phyloP scores from a whole-genome alignment of 2,888 invertebrate species.

The Scaptodrosophila latifasciaeformis region DNA sequence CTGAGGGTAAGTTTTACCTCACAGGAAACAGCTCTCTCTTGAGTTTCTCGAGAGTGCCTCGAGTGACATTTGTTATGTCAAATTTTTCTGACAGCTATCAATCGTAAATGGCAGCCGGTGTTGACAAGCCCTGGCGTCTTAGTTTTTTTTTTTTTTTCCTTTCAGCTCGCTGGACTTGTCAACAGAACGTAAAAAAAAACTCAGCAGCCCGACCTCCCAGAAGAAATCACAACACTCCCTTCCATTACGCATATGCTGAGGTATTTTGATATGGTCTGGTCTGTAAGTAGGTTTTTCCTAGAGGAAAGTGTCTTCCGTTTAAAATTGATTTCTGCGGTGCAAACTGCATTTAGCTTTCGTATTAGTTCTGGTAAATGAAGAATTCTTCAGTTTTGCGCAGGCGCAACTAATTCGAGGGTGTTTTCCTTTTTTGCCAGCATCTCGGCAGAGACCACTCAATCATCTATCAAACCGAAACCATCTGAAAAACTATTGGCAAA shows the following conservation, averaged over 20 bases:
- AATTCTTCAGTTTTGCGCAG: neutral
- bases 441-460: constrained; percentile 50
- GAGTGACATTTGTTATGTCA: constrained; percentile 64
- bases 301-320: constrained; percentile 24
- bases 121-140: constrained; percentile 48
- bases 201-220: constrained; percentile 53
- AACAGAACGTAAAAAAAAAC: constrained; percentile 21
- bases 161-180: constrained; percentile 19
- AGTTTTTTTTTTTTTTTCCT: neutral
- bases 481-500: too few species aligned
- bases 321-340: constrained; percentile 58
- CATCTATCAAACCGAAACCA: constrained; percentile 38
- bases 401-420: constrained; percentile 34
- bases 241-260: too few species aligned
- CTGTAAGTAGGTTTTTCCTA: too few species aligned
- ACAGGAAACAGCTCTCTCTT: constrained; percentile 34
- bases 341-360: constrained; percentile 13
- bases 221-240: too few species aligned
- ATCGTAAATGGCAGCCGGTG: constrained; percentile 35
- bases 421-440: constrained; percentile 18
- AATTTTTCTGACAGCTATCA: constrained; percentile 63
- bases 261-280: too few species aligned
- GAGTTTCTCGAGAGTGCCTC: constrained; percentile 19
- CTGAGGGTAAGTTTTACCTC: too few species aligned
- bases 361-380: too few species aligned